Evolutionary conservation across 2,113 vertebrate genomes (phyloP), one percentile per base, ranked within the genome.

Genomic region (Atrichornis clamosus): DNA sequence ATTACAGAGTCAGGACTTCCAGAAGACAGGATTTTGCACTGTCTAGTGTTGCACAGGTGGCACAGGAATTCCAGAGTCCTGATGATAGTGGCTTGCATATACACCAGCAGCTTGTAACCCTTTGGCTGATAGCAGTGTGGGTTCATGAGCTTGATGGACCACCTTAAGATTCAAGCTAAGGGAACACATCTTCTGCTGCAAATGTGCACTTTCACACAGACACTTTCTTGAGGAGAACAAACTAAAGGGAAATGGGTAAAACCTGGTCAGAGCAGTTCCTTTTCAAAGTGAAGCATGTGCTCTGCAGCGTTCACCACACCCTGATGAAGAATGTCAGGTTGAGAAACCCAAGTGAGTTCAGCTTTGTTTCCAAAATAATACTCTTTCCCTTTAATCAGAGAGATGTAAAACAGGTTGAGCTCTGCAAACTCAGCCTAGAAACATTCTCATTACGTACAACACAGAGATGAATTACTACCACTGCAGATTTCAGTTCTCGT

Each of bases 301-400:
- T 86, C 52, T 70, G 64, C 35, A 12, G 42, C 21, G 63, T 24
- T 74, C 0, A 4, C 93, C 93, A 90, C 91, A 35, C 94, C 94
- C 90, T 55, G 67, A 55, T 60, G 69, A 93, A 93, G 87, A 93
- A 87, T 1, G 11, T 84, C 74, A 82, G 84, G 82, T 93, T 95
- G 94, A 90, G 94, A 97, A 96, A 97, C 52, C 50, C 27, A 6
- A 68, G 47, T 46, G 76, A 82, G 84, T 94, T 91, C 72, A 80
- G 63, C 72, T 85, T 86, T 93, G 79, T 94, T 96, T 95, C 88
- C 93, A 91, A 95, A 96, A 95, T 91, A 96, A 83, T 50, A 17
- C 17, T 91, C 91, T 88, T 95, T 92, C 52, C 64, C 83, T 97
- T 96, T 97, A 94, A 96, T 96, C 90, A 93, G 52, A 69, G 46